Percentiles rank a stretch among this genome's conserved stretches.
phyloP scores from a whole-genome alignment of 2,113 vertebrate genomes.

The Phrynosoma platyrhinos region DNA sequence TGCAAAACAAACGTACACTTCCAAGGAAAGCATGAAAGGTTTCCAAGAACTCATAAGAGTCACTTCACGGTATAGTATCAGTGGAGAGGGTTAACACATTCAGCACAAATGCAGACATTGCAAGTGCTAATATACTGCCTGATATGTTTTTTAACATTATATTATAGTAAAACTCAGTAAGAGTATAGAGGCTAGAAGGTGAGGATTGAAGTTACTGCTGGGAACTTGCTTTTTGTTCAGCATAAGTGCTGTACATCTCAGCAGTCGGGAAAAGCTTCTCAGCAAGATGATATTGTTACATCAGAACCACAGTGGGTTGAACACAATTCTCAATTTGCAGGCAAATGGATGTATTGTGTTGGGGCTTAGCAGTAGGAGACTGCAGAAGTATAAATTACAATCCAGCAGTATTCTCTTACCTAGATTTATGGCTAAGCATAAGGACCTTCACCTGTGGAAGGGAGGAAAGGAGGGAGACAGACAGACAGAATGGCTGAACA shows the following conservation, averaged over 20 bases:
- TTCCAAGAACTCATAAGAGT: slow-evolving; percentile 53
- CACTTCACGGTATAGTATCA: slow-evolving; percentile 62
- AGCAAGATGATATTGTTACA: slow-evolving; percentile 76
- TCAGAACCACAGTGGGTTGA: slow-evolving; percentile 70
- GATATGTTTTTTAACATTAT: slow-evolving; percentile 67
- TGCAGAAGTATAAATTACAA: slow-evolving; percentile 76
- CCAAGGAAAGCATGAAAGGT: slow-evolving; percentile 28
- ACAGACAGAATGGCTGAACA: neutral
- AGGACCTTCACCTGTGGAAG: slow-evolving; percentile 35
- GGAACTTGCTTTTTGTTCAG: slow-evolving; percentile 76
- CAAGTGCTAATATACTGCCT: slow-evolving; percentile 67
- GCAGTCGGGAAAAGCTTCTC: slow-evolving; percentile 74
- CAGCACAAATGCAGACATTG: slow-evolving; percentile 70
- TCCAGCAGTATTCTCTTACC: slow-evolving; percentile 65
- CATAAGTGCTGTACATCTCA: slow-evolving; percentile 75
- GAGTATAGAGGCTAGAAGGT: slow-evolving; percentile 74
- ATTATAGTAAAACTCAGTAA: slow-evolving; percentile 71
- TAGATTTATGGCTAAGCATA: slow-evolving; percentile 29
- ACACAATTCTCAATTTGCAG: slow-evolving; percentile 77
- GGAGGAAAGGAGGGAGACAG: neutral
- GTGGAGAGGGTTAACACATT: slow-evolving; percentile 68
- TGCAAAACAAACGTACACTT: neutral
- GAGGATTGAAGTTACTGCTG: slow-evolving; percentile 63
- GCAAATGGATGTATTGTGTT: slow-evolving; percentile 77
- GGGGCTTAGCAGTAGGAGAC: slow-evolving; percentile 70